Evolutionary conservation across 2,888 invertebrate species (phyloP).

Genomic region (Linnaemya tessellans): DNA sequence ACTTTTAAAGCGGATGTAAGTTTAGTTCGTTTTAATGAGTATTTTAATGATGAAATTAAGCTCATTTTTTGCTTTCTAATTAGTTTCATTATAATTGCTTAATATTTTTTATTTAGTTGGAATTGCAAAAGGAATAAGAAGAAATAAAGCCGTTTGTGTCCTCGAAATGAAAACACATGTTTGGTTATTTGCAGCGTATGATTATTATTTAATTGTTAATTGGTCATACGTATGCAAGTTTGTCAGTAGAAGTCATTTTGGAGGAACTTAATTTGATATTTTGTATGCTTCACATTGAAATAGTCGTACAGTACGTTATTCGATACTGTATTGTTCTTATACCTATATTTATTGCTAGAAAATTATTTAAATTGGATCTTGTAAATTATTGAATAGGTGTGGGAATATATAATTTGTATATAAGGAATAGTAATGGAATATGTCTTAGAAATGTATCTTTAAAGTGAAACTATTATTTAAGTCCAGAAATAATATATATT

Average conservation of each 20-base stretch:
- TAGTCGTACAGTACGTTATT: no score
- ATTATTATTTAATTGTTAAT: constrained; percentile 51
- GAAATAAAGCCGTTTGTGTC: constrained; percentile 10
- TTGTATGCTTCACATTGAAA: background rate
- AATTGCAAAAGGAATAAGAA: constrained; percentile 16
- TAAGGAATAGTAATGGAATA: no score
- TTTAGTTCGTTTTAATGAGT: constrained; percentile 69
- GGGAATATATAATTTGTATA: no score
- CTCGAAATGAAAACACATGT: background rate
- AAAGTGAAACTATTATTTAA: no score
- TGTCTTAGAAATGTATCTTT: no score
- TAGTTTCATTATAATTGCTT: constrained; percentile 68
- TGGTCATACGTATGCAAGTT: constrained; percentile 17
- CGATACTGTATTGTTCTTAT: no score
- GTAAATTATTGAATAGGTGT: no score
- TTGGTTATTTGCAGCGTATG: constrained; percentile 41
- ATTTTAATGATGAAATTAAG: constrained; percentile 69
- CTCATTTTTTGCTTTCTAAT: constrained; percentile 63
- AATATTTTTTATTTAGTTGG: constrained; percentile 53
- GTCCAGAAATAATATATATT: no score
- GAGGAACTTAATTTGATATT: background rate
- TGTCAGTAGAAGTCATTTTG: background rate
- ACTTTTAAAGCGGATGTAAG: constrained; percentile 57
- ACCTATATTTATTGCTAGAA: no score
- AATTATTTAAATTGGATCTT: no score